Evolutionary conservation across 2,797 vertebrate species (phyloP), one percentile per base, ranked within the genome.

Genomic region (Phalanger gymnotis): DNA sequence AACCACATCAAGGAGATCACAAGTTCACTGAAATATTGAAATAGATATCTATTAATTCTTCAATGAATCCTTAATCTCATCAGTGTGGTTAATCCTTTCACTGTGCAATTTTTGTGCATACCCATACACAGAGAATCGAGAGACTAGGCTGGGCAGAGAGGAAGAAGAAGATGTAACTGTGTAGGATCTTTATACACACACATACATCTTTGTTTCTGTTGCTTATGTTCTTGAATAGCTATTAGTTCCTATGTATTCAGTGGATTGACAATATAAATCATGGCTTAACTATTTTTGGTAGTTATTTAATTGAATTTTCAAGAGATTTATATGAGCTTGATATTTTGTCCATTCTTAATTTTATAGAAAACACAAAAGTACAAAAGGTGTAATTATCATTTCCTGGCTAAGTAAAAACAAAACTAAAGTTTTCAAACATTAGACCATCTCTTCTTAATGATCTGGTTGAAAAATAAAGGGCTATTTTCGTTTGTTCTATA

Each of bases 311-410:
- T 92, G 81, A 40, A 81, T 90, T 91, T 92, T 54, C 27, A 95
- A 30, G 51, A 92, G 93, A 94, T 54, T 1, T 53, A 4, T 31
- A 54, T 47, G 90, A 73, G 61, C 56, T 91, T 61, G 5, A 34
- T 12, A 19, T 57, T 30, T 22, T 92, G 9, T 96, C 97, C n/a
- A 73, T 73, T 73, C 19, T 73, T 95, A 98, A 95, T 98, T 98
- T 94, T 96, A 81, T 90, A 96, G 89, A 97, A 98, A 98, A 97
- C 54, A 97, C 27, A n/a, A 87, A 96, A 98, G 57, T 95, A 89
- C 31, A 27, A 95, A 94, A 96, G 12, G 58, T 92, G 61, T 95
- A 81, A 98, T 92, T 95, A 34, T 54, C 10, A 30, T 11, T 93
- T 40, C 11, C 1, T 94, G 40, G 53, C 34, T 30, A n/a, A 5